Evolutionary conservation across 2,797 vertebrate genomes (phyloP), one percentile per base, ranked within the genome.

Genomic region (Aviceda cuculoides): DNA sequence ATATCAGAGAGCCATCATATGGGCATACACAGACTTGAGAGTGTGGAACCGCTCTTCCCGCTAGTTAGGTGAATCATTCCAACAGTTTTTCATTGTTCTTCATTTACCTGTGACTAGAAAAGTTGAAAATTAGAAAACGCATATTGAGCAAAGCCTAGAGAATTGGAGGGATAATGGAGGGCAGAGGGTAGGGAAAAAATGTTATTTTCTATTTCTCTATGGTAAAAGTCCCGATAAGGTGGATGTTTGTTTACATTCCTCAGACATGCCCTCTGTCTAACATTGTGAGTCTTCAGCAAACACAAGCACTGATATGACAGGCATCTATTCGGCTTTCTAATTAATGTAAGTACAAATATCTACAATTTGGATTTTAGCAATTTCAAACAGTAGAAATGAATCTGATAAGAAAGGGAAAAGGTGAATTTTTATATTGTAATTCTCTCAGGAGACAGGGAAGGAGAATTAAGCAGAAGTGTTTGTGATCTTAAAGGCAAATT

Each of bases 201-300:
- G 21, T 74, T 87, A 35, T 90, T 95, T 93, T 95, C 67, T 89
- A 59, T 87, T 96, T 94, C 71, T 92, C 44, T 50, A 33, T 78
- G 39, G 59, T 67, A 95, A 53, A 95, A 90, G 71, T 71, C 61
- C 74, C 63, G 84, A 93, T 96, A 94, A 95, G 84, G 85, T 47
- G 21, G 31, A 53, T 68, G 47, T 72, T 89, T 87, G 70, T 95
- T 95, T 92, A 70, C 72, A 92, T 94, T 94, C 94, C 87, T 82
- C 75, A 96, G 82, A 80, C 55, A 10, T 91, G 58, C n/a, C 90
- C 87, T 95, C 53, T 89, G 65, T 52, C 82, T 72, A 87, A 93
- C 78, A 70, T 22, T 88, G 81, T 59, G 73, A 91, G 39, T 91
- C 93, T 88, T 93, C 49, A 87, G 82, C 77, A 96, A 96, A 88